Percentiles rank a stretch among this genome's conserved stretches.
Evolutionary conservation across 1,140 invertebrate genomes (phyloP).

Genomic region (Nasonia longicornis): DNA sequence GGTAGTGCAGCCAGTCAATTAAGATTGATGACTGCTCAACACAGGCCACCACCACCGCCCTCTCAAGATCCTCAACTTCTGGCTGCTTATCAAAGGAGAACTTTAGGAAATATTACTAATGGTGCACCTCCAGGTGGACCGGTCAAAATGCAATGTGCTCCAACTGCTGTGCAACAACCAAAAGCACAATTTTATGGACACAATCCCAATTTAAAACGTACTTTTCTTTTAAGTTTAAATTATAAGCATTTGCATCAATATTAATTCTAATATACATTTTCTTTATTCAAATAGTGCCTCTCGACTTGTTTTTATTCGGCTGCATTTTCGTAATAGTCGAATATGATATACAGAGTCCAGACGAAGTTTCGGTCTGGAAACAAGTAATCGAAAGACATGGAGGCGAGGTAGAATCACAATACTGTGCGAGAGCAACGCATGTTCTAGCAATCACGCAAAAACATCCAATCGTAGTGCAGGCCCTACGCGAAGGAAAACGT

Average conservation of each 20-base stretch:
- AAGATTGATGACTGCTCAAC: slow-evolving; percentile 84
- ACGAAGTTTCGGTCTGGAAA: slow-evolving; percentile 80
- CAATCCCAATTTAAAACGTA: slow-evolving; percentile 85
- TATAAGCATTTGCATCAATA: neutral
- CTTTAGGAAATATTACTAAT: slow-evolving; percentile 69
- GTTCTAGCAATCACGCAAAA: slow-evolving; percentile 91
- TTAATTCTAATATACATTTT: slow-evolving; percentile 52
- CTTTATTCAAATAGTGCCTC: slow-evolving; percentile 75
- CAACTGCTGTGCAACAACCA: slow-evolving; percentile 69
- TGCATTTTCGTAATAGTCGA: slow-evolving; percentile 92
- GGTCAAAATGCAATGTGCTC: slow-evolving; percentile 68
- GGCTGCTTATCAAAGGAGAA: slow-evolving; percentile 67
- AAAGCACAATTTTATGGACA: slow-evolving; percentile 86
- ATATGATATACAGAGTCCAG: slow-evolving; percentile 73
- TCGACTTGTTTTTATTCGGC: slow-evolving; percentile 89
- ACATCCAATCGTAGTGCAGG: slow-evolving; percentile 88
- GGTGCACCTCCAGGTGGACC: slow-evolving; percentile 60
- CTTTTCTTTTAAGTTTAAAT: slow-evolving; percentile 45
- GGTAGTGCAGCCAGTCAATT: slow-evolving; percentile 79
- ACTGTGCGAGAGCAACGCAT: slow-evolving; percentile 89
- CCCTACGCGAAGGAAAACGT: slow-evolving; percentile 76
- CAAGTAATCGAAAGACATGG: slow-evolving; percentile 88
- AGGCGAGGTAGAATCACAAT: slow-evolving; percentile 88
- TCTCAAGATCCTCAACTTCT: slow-evolving; percentile 66
- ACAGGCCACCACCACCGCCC: slow-evolving; percentile 71